phyloP scores from a whole-genome alignment of 2,113 vertebrate species.

The Halichoerus grypus region DNA sequence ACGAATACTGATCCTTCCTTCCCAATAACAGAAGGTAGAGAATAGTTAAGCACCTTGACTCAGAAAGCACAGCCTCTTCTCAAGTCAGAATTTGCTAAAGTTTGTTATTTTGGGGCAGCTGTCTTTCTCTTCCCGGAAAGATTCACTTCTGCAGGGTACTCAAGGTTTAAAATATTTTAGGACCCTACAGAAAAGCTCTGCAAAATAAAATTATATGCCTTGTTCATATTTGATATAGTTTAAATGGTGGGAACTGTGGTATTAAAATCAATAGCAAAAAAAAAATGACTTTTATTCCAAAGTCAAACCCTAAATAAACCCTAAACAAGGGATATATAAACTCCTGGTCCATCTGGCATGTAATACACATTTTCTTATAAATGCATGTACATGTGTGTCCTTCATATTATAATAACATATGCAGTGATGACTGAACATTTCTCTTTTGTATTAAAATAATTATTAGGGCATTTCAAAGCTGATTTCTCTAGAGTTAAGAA shows the following conservation, averaged over 20 bases:
- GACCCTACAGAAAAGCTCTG: not conserved
- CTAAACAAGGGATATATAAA: not conserved
- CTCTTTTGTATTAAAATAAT: conserved; percentile 42
- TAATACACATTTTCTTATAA: not conserved
- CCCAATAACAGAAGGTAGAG: not conserved
- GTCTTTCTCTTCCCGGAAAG: not conserved
- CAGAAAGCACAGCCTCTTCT: not conserved
- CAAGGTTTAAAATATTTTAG: conserved; percentile 36
- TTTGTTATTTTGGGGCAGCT: not conserved
- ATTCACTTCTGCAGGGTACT: not conserved
- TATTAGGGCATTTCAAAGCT: not conserved
- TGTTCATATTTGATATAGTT: not conserved
- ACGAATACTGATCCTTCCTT: not conserved
- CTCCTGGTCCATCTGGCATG: not conserved
- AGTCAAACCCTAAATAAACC: not conserved
- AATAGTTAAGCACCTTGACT: not conserved
- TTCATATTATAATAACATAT: not conserved
- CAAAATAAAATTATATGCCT: not conserved
- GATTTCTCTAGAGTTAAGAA: not conserved
- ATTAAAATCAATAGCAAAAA: not conserved
- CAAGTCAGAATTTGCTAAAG: not conserved
- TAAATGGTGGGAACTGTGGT: not conserved
- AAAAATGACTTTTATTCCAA: not conserved
- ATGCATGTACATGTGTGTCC: not conserved
- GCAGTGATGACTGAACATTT: not conserved